These are phyloP conservation scores for Morinoia aosen DNA, from an alignment of 2,888 invertebrate genomes.

Conservation along the genomic window DNA sequence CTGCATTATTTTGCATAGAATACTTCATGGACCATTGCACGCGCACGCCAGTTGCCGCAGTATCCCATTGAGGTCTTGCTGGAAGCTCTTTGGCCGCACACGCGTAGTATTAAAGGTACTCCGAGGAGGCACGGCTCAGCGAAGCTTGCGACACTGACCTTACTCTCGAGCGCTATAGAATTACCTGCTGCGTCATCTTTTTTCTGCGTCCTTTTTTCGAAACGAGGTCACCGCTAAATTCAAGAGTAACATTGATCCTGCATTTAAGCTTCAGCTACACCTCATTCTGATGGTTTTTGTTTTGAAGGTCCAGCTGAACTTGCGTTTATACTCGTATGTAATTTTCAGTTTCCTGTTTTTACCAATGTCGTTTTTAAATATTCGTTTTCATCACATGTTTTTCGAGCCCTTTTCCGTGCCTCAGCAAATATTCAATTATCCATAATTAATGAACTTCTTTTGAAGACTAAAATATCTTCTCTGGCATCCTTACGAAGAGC, in stretches of 20 bases:
- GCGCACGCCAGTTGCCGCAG: not conserved
- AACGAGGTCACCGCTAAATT: not conserved
- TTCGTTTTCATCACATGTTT: not conserved
- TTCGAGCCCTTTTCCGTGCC: not conserved
- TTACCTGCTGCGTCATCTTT: slow-evolving; percentile 9
- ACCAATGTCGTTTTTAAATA: not conserved
- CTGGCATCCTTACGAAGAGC: not conserved
- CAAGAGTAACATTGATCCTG: not conserved
- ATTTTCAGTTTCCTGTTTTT: not conserved
- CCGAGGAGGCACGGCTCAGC: not conserved
- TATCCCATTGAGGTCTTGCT: not conserved
- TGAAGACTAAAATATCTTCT: not conserved
- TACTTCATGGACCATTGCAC: not conserved
- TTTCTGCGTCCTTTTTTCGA: not conserved
- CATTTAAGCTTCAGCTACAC: not conserved
- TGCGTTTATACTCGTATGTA: not conserved
- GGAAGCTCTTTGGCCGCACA: not conserved
- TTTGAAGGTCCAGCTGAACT: not conserved
- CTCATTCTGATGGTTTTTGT: not conserved
- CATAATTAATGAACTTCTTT: not conserved
- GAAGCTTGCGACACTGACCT: slow-evolving; percentile 4
- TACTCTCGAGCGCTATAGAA: not conserved
- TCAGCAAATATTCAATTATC: not conserved
- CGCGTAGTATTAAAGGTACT: not conserved
- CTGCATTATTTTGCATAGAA: not conserved